phyloP scores from a whole-genome alignment of 2,113 vertebrate genomes.

The Oophaga pumilio region DNA sequence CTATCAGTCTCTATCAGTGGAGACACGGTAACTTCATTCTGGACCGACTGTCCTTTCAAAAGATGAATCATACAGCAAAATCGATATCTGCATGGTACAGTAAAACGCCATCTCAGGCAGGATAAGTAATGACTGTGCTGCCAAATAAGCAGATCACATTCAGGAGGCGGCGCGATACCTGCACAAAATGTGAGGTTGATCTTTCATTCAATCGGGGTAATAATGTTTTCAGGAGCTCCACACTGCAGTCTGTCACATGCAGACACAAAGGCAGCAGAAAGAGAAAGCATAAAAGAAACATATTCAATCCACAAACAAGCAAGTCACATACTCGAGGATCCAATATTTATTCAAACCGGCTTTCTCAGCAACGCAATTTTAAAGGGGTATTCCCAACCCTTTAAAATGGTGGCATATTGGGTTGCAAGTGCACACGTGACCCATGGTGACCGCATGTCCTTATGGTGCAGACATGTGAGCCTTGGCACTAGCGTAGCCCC shows the following conservation, averaged over 20 bases:
- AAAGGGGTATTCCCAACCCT: too few species aligned
- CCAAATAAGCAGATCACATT: background rate
- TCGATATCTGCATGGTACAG: slow-evolving; percentile 23
- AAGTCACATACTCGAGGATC: too few species aligned
- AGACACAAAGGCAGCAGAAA: background rate
- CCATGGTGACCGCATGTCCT: too few species aligned
- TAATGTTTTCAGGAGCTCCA: background rate
- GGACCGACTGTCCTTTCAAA: slow-evolving; percentile 20
- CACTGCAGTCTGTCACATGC: background rate
- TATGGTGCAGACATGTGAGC: too few species aligned
- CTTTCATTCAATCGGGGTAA: background rate
- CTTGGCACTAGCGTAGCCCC: too few species aligned
- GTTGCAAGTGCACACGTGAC: too few species aligned
- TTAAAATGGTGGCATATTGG: too few species aligned
- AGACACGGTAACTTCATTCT: slow-evolving; percentile 21
- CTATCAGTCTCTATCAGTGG: background rate
- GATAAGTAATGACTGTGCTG: background rate
- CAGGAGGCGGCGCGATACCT: background rate
- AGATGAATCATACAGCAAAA: slow-evolving; percentile 32
- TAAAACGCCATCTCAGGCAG: background rate
- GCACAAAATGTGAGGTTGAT: background rate
- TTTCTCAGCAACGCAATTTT: too few species aligned
- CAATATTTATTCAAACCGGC: too few species aligned
- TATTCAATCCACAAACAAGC: too few species aligned
- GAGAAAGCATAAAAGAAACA: background rate